phyloP scores from a whole-genome alignment of 2,113 vertebrate species.

The Forbesichthys papilliferus region DNA sequence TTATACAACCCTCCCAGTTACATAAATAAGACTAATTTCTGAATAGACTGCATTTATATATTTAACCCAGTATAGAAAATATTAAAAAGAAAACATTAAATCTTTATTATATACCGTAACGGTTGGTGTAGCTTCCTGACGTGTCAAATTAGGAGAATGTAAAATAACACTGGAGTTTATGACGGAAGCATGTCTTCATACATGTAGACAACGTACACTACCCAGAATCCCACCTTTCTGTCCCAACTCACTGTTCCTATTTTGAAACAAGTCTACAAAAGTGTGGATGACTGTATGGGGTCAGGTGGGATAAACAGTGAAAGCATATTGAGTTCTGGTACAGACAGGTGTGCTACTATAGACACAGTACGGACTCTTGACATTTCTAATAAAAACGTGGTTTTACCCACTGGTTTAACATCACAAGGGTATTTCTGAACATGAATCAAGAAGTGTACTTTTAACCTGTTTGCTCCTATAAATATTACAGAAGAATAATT shows the following conservation, averaged over 20 bases:
- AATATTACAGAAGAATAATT: slow-evolving; percentile 65
- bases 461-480: slow-evolving; percentile 33
- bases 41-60: no score
- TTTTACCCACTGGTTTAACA: slow-evolving; percentile 9
- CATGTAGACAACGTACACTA: not conserved
- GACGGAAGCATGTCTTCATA: no score
- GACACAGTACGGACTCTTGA: no score
- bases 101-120: not conserved
- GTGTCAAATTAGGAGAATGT: not conserved
- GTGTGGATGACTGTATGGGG: no score
- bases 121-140: not conserved
- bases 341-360: no score
- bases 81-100: not conserved
- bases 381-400: no score
- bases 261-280: no score
- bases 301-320: no score
- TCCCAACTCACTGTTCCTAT: no score
- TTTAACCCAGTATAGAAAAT: not conserved
- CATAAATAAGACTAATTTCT: no score
- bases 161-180: not conserved
- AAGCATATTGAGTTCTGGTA: no score
- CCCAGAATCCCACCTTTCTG: no score
- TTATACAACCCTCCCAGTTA: not conserved
- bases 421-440: slow-evolving; percentile 13
- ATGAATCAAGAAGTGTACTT: not conserved